Evolutionary conservation across 2,113 vertebrate species (phyloP).

Genomic region (Scopus umbretta): DNA sequence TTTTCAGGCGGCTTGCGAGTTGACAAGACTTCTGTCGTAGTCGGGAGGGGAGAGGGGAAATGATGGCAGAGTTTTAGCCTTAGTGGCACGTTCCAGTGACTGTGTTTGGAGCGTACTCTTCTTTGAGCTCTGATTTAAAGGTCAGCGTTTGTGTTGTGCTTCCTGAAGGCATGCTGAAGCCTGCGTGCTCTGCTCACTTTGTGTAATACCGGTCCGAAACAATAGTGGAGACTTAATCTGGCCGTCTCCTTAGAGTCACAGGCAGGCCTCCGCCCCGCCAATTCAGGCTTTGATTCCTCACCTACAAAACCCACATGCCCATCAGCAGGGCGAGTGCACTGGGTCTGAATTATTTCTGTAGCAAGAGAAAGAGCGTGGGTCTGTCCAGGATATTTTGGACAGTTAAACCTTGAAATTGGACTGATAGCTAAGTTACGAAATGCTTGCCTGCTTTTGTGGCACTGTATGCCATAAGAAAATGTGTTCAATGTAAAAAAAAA

Average conservation of each 20-base stretch:
- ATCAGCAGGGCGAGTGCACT: fast-evolving
- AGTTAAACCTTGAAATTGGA: not conserved
- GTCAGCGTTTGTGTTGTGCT: not conserved
- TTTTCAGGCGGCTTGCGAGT: not conserved
- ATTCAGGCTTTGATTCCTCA: not conserved
- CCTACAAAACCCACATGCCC: not conserved
- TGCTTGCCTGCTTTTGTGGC: not conserved
- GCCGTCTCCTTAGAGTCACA: not conserved
- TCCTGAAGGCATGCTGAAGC: not conserved
- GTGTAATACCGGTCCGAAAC: too few relatives aligned
- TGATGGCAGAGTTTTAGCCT: fast-evolving
- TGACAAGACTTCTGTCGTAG: not conserved
- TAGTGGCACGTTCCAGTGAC: not conserved
- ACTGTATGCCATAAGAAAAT: not conserved
- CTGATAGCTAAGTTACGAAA: too few relatives aligned
- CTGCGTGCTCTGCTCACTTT: not conserved
- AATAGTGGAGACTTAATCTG: not conserved
- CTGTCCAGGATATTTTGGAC: not conserved
- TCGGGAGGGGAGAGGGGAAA: not conserved
- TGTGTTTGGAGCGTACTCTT: not conserved
- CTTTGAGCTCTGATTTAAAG: not conserved
- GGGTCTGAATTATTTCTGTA: too few relatives aligned
- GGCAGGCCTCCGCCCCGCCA: not conserved
- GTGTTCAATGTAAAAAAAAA: not conserved
- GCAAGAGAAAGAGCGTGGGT: not conserved